phyloP scores from a whole-genome alignment of 2,888 invertebrate genomes.

The Tyria jacobaeae region DNA sequence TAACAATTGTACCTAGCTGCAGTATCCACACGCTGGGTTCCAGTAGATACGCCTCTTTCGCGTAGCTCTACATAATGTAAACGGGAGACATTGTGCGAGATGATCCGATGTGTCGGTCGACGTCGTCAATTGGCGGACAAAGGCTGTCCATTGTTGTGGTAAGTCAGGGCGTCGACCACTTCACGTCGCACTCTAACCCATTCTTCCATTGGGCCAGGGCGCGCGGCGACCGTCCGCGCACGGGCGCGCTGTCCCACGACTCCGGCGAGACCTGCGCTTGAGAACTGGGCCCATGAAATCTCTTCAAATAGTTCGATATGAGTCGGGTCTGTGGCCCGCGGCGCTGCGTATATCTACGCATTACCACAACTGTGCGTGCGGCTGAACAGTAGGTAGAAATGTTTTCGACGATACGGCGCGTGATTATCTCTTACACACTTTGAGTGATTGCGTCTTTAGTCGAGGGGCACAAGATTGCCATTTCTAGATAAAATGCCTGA shows the following conservation, averaged over 20 bases:
- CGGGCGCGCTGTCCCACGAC: not conserved
- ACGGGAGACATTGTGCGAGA: constrained; percentile 30
- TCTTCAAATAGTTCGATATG: not conserved
- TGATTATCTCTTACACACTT: constrained; percentile 53
- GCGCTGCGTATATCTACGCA: too few relatives aligned
- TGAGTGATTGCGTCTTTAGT: constrained; percentile 52
- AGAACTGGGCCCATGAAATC: not conserved
- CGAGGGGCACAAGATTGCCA: constrained; percentile 54
- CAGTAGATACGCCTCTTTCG: not conserved
- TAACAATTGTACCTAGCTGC: not conserved
- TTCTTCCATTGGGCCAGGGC: constrained; percentile 16
- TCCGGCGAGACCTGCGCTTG: not conserved
- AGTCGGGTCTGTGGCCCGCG: not conserved
- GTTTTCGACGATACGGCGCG: constrained; percentile 37
- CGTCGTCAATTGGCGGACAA: constrained; percentile 60
- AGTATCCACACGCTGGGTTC: not conserved
- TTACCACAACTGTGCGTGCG: not conserved
- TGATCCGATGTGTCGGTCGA: constrained; percentile 34
- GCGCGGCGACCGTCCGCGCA: not conserved
- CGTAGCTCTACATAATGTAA: not conserved
- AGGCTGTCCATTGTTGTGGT: constrained; percentile 45
- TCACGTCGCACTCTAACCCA: constrained; percentile 6
- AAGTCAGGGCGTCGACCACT: constrained; percentile 22
- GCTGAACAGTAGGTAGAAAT: constrained; percentile 21
- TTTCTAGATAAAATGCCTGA: constrained; percentile 56